Evolutionary conservation across 1,140 invertebrate genomes (phyloP), one percentile per base, ranked within the genome.

Genomic region (Leptinotarsa defecta): DNA sequence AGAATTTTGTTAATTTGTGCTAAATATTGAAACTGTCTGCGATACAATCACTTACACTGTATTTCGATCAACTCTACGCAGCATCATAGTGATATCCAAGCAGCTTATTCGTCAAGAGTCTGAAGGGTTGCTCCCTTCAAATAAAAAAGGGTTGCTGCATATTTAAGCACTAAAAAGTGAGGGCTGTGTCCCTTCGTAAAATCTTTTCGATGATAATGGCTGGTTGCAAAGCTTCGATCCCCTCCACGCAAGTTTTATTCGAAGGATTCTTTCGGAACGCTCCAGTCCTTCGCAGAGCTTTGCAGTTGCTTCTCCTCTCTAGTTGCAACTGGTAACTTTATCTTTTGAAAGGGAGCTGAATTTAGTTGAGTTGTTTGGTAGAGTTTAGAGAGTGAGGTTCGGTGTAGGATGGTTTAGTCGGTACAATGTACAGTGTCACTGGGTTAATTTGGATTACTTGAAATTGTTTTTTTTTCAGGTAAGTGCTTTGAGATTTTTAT

Each of bases 121-220:
- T 43, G n/a, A 57, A 34, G 64, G 27, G 64, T 65, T 34, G 27
- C 11, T 20, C 64, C 64, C 20, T 65, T 65, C 64, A 43, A 49
- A 48, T 24, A 64, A 75, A 76, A 75, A 81, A 79, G 79, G 79
- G 79, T 79, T 81, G 67, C 71, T 57, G 63, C 79, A 74, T 69
- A 76, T 64, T 62, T 73, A 52, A 76, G 75, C 75, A 61, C 65
- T 57, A 76, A 65, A 75, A 77, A 77, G 72, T 73, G 71, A 77
- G 76, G 76, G 74, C 69, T 79, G 68, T 61, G 70, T 34, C 48
- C 62, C 63, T 72, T 64, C 76, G 65, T 22, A 27, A 62, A 48
- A 24, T 11, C 64, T 74, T 63, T 71, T 24, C 34, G n/a, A 48
- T 34, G 48, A 48, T n/a, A 70, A 20, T 20, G 68, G 22, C 22